Percentiles rank a stretch among this genome's conserved stretches.
phyloP scores from a whole-genome alignment of 2,113 vertebrate genomes.

The Lasiurus borealis region DNA sequence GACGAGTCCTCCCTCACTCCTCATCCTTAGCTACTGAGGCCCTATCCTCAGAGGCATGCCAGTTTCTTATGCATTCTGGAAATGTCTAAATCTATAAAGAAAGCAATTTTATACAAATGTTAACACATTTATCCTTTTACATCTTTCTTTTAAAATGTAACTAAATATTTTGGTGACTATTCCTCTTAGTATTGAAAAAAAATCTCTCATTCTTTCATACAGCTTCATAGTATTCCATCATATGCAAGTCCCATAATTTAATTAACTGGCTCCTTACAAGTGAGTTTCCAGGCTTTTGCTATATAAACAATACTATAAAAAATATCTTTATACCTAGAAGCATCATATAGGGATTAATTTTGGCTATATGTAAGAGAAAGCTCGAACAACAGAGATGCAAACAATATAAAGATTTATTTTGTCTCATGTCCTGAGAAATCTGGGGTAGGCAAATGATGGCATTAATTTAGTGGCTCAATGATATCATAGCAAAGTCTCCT shows the following conservation, averaged over 20 bases:
- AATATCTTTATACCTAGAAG: not conserved
- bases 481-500: not conserved
- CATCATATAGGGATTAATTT: conserved; percentile 30
- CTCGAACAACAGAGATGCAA: not conserved
- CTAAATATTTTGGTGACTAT: not conserved
- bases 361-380: conserved; percentile 6
- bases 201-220: not conserved
- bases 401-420: conserved; percentile 6
- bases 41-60: not conserved
- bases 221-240: not conserved
- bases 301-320: not conserved
- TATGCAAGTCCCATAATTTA: not conserved
- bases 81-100: not conserved
- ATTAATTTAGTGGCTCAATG: not conserved
- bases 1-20: not conserved
- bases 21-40: not conserved
- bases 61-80: not conserved
- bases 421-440: conserved; percentile 32
- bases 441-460: not conserved
- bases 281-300: conserved; percentile 29
- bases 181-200: conserved; percentile 41
- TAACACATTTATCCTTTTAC: not conserved
- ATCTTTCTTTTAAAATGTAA: conserved; percentile 51
- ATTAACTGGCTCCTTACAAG: not conserved
- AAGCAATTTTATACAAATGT: conserved; percentile 10